Evolutionary conservation across 2,888 invertebrate species (phyloP).

Genomic region (Mythimna loreyi): DNA sequence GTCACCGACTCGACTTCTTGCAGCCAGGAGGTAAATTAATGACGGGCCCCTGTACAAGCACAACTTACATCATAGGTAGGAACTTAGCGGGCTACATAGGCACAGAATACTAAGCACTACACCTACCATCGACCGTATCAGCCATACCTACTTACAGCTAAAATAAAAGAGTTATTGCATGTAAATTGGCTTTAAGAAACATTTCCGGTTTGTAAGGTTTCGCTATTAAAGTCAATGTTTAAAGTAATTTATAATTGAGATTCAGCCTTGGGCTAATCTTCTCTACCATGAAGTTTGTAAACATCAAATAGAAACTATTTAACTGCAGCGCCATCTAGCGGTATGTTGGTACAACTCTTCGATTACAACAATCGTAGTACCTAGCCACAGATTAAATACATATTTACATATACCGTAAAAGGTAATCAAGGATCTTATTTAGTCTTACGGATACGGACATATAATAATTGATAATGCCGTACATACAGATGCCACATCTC

Average conservation of each 20-base stretch:
- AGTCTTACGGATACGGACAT: too few relatives aligned
- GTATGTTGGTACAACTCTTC: conserved; percentile 10
- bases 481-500: too few relatives aligned
- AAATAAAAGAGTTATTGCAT: not conserved
- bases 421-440: too few relatives aligned
- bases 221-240: conserved; percentile 23
- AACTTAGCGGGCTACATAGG: not conserved
- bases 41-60: not conserved
- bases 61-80: too few relatives aligned
- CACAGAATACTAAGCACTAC: not conserved
- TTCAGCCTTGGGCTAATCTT: conserved; percentile 40
- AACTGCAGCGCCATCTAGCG: conserved; percentile 38
- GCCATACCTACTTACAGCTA: too few relatives aligned
- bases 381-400: too few relatives aligned
- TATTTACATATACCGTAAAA: too few relatives aligned
- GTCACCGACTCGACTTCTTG: conserved; percentile 5
- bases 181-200: not conserved
- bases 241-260: conserved; percentile 19
- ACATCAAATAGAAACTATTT: not conserved
- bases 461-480: too few relatives aligned
- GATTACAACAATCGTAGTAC: not conserved
- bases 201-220: conserved; percentile 15
- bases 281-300: conserved; percentile 22
- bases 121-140: too few relatives aligned
- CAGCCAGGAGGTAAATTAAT: conserved; percentile 1